These are phyloP conservation scores for Psophia crepitans DNA, from an alignment of 2,113 vertebrate genomes.

Conservation along the genomic window DNA sequence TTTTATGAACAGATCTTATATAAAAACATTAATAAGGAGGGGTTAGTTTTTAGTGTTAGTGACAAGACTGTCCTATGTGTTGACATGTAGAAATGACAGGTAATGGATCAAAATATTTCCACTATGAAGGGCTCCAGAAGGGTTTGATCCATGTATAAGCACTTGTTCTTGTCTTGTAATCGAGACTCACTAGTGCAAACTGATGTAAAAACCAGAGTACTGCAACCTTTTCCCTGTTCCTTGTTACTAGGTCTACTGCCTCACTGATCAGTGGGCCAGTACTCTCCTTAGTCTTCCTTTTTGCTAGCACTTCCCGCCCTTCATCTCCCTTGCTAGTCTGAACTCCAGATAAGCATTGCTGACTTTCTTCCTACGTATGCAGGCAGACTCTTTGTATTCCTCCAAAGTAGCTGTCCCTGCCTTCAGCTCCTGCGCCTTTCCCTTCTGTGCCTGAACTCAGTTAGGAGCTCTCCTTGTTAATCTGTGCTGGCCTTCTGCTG, in stretches of 20 bases:
- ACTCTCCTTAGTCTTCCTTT: not conserved
- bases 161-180: not conserved
- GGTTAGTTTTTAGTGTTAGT: rapidly evolving
- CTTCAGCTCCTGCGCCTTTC: not conserved
- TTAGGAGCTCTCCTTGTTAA: not conserved
- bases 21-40: not conserved
- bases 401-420: not conserved
- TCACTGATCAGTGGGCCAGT: not conserved
- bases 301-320: not conserved
- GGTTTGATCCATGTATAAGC: not conserved
- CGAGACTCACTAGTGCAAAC: not conserved
- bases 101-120: not conserved
- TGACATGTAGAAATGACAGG: not conserved
- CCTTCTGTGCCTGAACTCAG: not conserved
- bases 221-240: not conserved
- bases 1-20: not conserved
- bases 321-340: not conserved
- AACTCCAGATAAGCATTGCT: not conserved
- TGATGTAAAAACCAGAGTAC: not conserved
- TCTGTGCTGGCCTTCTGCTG: not conserved
- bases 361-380: not conserved
- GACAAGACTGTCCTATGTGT: not conserved
- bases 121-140: not conserved
- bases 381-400: not conserved
- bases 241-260: not conserved